Evolutionary conservation across 2,797 vertebrate species (phyloP).

Genomic region (Muscicapa comitata): DNA sequence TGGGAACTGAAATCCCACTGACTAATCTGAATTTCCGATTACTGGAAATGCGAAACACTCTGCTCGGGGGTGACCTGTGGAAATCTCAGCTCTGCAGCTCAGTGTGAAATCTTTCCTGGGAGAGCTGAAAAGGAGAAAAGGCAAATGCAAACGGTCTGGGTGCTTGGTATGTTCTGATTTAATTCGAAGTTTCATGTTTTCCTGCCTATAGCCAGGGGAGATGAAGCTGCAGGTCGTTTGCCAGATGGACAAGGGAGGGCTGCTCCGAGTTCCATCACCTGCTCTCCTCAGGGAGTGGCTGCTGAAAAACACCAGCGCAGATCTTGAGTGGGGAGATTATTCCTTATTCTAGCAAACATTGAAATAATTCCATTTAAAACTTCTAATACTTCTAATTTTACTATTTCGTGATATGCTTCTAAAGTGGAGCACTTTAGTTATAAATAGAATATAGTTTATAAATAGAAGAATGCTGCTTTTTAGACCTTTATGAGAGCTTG

Average conservation of each 20-base stretch:
- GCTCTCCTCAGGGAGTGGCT: neutral
- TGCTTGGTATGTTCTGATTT: neutral
- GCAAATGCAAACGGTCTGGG: neutral
- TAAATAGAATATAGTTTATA: neutral
- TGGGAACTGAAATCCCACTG: neutral
- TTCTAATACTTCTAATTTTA: neutral
- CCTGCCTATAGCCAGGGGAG: neutral
- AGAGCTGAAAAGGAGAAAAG: neutral
- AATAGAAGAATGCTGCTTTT: neutral
- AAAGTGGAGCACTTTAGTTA: neutral
- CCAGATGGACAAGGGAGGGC: neutral
- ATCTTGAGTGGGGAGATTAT: neutral
- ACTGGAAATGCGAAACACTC: neutral
- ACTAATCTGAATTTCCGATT: neutral
- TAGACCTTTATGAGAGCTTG: neutral
- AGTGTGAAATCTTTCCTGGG: neutral
- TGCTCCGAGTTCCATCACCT: neutral
- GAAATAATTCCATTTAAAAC: neutral
- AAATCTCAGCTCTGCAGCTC: neutral
- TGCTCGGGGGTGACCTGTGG: neutral
- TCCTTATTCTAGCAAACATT: slow-evolving; percentile 18
- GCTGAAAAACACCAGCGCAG: neutral
- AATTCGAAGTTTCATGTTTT: neutral
- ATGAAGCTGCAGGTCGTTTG: neutral
- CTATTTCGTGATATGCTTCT: neutral